These are phyloP conservation scores for Strigamia transsilvanica DNA, from an alignment of 2,888 invertebrate genomes.

Conservation along the genomic window DNA sequence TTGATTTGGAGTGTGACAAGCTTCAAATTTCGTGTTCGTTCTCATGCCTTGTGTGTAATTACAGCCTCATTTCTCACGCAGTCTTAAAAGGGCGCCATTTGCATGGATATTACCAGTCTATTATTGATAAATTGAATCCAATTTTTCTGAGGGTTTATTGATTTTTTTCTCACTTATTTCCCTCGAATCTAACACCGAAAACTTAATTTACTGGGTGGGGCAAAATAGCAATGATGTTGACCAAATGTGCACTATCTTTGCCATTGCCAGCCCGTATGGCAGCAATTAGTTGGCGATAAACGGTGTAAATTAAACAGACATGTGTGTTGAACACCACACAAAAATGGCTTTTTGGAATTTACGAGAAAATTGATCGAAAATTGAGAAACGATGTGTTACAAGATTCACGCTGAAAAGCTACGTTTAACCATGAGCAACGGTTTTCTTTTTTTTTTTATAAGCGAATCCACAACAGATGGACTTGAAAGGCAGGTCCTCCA, in stretches of 20 bases:
- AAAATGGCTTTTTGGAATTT: conserved; percentile 9
- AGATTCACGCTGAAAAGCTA: background rate
- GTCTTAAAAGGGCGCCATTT: background rate
- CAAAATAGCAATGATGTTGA: conserved; percentile 19
- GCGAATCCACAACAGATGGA: conserved; percentile 27
- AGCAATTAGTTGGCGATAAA: conserved; percentile 33
- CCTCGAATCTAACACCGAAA: background rate
- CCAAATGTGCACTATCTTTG: conserved; percentile 32
- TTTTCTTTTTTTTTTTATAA: background rate
- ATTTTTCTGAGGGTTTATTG: background rate
- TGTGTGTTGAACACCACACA: conserved; percentile 18
- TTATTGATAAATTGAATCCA: conserved; percentile 28
- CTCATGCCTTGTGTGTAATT: conserved; percentile 28
- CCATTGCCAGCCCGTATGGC: conserved; percentile 2
- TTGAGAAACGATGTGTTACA: background rate
- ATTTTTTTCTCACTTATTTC: background rate
- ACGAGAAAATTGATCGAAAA: background rate
- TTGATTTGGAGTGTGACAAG: conserved; percentile 13
- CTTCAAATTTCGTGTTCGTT: conserved; percentile 25
- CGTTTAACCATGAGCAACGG: background rate
- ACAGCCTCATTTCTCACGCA: conserved; percentile 35
- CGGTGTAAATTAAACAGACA: conserved; percentile 27
- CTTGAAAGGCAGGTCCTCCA: conserved; percentile 8
- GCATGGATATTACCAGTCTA: background rate
- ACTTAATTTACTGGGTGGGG: background rate